A percentile compares a stretch with the other conserved stretches of the same genome.
These are phyloP conservation scores for Silurus glanis DNA, from an alignment of 2,113 vertebrate species.

Conservation along the genomic window DNA sequence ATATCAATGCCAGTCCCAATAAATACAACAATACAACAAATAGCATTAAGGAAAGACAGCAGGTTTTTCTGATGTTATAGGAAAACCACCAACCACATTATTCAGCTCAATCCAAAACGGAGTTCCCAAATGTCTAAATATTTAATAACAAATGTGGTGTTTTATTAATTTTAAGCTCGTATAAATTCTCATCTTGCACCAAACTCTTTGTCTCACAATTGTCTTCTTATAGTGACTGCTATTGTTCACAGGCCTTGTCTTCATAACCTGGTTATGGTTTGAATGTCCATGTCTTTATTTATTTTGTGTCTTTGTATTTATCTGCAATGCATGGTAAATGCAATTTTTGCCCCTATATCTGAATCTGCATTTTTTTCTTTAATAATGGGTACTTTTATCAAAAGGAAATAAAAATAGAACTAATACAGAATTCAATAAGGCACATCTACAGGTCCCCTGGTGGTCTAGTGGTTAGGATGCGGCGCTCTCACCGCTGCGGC, in stretches of 20 bases:
- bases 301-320: neutral
- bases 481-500: no score
- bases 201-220: neutral
- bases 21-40: neutral
- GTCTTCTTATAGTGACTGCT: no score
- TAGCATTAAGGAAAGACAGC: neutral
- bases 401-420: neutral
- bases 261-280: no score
- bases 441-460: neutral
- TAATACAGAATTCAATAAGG: neutral
- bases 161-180: neutral
- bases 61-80: neutral
- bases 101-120: neutral
- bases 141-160: neutral
- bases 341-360: no score
- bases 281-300: neutral
- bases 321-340: neutral
- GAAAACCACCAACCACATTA: neutral
- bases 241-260: no score
- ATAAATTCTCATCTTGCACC: neutral
- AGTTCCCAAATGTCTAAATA: neutral
- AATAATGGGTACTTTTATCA: neutral
- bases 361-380: neutral
- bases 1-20: neutral
- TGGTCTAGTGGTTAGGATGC: no score